These are phyloP conservation scores for Platygyra sinensis DNA, from an alignment of 64 coral and sea anemone genomes.

Conservation along the genomic window DNA sequence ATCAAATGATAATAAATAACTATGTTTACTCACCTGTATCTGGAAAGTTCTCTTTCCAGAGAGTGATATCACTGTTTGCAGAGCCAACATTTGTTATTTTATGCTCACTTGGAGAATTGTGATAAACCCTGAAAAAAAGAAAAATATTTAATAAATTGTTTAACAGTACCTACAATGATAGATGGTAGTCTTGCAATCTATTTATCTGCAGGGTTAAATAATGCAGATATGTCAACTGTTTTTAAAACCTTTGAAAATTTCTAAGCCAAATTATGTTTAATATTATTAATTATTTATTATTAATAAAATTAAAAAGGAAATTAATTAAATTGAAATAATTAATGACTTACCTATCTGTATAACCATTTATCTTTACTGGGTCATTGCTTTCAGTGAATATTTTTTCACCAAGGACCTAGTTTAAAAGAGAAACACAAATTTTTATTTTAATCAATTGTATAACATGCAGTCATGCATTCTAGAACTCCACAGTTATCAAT, in stretches of 20 bases:
- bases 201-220: no score
- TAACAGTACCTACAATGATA: no score
- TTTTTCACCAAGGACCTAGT: slow-evolving; percentile 47
- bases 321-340: background rate
- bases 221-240: no score
- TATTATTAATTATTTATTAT: background rate
- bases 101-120: slow-evolving; percentile 61
- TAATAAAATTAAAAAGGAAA: background rate
- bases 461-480: no score
- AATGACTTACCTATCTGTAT: slow-evolving; percentile 56
- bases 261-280: no score
- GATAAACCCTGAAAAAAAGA: slow-evolving; percentile 59
- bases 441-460: no score
- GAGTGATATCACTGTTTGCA: slow-evolving; percentile 24
- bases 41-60: slow-evolving; percentile 72
- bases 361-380: slow-evolving; percentile 40
- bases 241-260: no score
- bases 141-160: background rate
- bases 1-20: no score
- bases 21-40: slow-evolving; percentile 57
- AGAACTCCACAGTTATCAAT: no score
- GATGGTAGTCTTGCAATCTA: no score
- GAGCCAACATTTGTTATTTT: slow-evolving; percentile 39
- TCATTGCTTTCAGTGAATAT: slow-evolving; percentile 48
- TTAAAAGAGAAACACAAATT: background rate